These are phyloP conservation scores for Sturnus vulgaris DNA, from an alignment of 2,113 vertebrate species.

Conservation along the genomic window DNA sequence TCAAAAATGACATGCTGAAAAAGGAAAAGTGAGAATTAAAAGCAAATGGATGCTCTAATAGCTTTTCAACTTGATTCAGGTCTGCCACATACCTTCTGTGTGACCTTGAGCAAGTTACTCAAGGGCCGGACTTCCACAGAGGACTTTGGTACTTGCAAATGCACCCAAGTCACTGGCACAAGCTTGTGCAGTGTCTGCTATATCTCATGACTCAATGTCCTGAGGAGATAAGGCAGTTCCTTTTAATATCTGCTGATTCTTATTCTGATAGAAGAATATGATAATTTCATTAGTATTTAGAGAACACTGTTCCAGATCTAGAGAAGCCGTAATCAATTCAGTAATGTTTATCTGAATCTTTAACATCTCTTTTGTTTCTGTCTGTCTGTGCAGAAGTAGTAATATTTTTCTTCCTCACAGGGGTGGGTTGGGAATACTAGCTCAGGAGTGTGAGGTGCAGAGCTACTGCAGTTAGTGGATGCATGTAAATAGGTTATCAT, in stretches of 20 bases:
- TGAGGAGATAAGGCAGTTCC: neutral
- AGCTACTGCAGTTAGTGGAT: neutral
- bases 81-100: neutral
- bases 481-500: neutral
- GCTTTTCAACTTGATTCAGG: conserved; percentile 12
- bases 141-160: neutral
- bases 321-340: neutral
- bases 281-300: neutral
- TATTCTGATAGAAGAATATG: neutral
- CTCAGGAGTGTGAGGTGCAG: neutral
- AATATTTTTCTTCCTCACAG: neutral
- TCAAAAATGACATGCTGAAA: conserved; percentile 16
- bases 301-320: neutral
- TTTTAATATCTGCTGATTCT: neutral
- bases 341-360: neutral
- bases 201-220: neutral
- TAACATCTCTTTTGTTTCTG: neutral
- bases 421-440: neutral
- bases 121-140: neutral
- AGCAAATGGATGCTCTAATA: conserved; percentile 26
- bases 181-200: neutral
- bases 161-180: neutral
- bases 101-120: conserved; percentile 9
- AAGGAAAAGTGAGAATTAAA: conserved; percentile 22
- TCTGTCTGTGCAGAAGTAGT: neutral